Conservation (phyloP, 2,797 vertebrate species). For the Microctenopoma steveboyesi region DNA sequence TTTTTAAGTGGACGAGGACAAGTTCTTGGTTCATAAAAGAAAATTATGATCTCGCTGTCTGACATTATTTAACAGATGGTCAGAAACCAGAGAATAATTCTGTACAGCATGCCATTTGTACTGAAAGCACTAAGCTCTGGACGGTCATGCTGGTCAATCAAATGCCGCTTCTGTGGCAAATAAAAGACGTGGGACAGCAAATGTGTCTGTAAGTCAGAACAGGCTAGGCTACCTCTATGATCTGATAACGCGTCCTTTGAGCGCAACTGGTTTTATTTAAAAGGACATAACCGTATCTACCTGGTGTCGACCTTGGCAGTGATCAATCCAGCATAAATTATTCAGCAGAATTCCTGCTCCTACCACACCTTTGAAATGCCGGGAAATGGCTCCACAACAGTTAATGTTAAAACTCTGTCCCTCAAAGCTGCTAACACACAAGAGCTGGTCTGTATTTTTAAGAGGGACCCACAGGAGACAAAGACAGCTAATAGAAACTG, state of each 20-base stretch:
- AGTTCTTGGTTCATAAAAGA: not conserved
- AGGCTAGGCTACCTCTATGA: not conserved
- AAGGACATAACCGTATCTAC: not conserved
- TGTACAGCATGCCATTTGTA: not conserved
- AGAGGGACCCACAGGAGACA: constrained; percentile 73
- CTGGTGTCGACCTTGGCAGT: not conserved
- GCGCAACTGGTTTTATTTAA: not conserved
- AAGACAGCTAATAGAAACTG: constrained; percentile 74
- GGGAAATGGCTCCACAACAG: constrained; percentile 12
- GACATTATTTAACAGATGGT: not conserved
- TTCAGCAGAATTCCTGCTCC: constrained; percentile 24
- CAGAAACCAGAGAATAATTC: not conserved
- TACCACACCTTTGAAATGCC: constrained; percentile 14
- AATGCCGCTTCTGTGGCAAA: not conserved
- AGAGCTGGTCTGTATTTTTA: constrained; percentile 71
- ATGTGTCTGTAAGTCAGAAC: not conserved
- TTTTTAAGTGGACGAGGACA: not conserved
- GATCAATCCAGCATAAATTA: constrained; percentile 34
- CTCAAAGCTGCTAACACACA: constrained; percentile 50
- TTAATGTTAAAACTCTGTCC: constrained; percentile 27
- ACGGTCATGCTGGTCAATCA: not conserved
- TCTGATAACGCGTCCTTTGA: not conserved
- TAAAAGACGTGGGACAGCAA: not conserved
- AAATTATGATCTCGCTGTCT: not conserved
- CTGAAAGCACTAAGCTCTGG: not conserved